These are phyloP conservation scores for Papilio helenus DNA, from an alignment of 1,140 invertebrate genomes.

Conservation along the genomic window DNA sequence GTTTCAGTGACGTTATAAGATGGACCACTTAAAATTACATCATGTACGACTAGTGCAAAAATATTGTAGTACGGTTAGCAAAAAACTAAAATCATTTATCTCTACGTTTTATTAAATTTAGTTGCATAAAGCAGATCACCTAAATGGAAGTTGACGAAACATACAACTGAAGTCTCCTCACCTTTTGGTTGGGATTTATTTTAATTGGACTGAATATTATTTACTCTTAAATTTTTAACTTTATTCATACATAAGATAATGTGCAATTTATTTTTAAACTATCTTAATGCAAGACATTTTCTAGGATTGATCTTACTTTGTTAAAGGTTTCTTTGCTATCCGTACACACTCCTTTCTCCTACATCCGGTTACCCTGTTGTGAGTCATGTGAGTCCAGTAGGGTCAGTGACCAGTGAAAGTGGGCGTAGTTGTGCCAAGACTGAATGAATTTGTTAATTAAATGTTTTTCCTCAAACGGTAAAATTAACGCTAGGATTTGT, in stretches of 20 bases:
- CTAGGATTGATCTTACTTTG: not conserved
- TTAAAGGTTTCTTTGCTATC: conserved; percentile 6
- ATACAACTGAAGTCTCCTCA: not conserved
- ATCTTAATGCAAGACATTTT: not conserved
- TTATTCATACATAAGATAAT: too few relatives aligned
- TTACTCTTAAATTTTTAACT: too few relatives aligned
- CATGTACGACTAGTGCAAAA: not conserved
- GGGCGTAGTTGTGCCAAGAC: not conserved
- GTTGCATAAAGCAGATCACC: not conserved
- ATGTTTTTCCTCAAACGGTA: not conserved
- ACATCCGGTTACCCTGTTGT: conserved; percentile 45
- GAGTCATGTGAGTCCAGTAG: conserved; percentile 24
- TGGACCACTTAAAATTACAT: conserved; percentile 2
- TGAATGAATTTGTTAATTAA: not conserved
- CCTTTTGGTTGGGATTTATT: too few relatives aligned
- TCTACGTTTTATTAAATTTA: not conserved
- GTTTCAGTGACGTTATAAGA: not conserved
- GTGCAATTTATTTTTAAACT: too few relatives aligned
- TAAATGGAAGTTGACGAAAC: not conserved
- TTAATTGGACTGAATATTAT: too few relatives aligned
- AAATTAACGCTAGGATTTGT: not conserved
- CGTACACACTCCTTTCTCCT: conserved; percentile 46
- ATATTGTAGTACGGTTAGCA: not conserved
- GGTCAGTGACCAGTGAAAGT: conserved; percentile 40
- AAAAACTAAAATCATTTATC: not conserved